Evolutionary conservation across 2,113 vertebrate species (phyloP).

Genomic region (Pogona vitticeps): DNA sequence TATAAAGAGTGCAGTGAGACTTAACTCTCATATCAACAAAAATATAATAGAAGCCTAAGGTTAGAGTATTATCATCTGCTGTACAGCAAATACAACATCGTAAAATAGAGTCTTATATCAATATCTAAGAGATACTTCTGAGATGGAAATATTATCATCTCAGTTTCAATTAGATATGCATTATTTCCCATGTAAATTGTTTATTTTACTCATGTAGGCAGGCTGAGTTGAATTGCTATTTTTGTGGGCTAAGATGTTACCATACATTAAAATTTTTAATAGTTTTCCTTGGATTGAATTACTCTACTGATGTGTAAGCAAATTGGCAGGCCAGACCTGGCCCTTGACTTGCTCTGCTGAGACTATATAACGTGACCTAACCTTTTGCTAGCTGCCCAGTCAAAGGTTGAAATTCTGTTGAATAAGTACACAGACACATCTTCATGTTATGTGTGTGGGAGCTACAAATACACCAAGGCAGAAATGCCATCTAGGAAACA

Average conservation of each 20-base stretch:
- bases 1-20: not conserved
- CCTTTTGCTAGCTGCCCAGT: not conserved
- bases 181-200: not conserved
- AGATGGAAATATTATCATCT: not conserved
- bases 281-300: not conserved
- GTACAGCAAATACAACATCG: not conserved
- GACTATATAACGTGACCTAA: not conserved
- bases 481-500: no score
- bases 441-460: no score
- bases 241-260: not conserved
- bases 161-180: not conserved
- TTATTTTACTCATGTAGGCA: not conserved
- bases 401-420: not conserved
- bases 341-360: not conserved
- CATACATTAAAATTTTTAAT: constrained; percentile 5
- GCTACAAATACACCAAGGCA: no score
- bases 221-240: not conserved
- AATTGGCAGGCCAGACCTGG: not conserved
- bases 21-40: not conserved
- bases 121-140: not conserved
- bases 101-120: not conserved
- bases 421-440: no score
- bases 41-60: not conserved
- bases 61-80: not conserved
- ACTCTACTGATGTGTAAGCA: not conserved